phyloP scores from a whole-genome alignment of 2,797 vertebrate species.

The Sebastes iracundus region DNA sequence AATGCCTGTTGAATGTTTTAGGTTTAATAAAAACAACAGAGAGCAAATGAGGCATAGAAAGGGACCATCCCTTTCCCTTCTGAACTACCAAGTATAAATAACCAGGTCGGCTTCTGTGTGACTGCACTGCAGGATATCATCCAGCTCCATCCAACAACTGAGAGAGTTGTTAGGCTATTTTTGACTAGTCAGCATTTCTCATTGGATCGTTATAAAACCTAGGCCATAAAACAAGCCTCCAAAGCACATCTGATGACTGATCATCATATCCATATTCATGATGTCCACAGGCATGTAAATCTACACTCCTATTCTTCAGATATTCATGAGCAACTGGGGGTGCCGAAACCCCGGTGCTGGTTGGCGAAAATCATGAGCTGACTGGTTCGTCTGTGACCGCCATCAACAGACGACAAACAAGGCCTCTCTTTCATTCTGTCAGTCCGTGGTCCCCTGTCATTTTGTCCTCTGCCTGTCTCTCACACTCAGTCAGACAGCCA shows the following conservation, averaged over 20 bases:
- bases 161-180: conserved; percentile 47
- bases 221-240: conserved; percentile 31
- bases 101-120: conserved; percentile 33
- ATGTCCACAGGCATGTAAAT: conserved; percentile 42
- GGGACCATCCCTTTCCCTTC: conserved; percentile 7
- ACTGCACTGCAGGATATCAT: conserved; percentile 60
- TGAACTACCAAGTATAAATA: conserved; percentile 24
- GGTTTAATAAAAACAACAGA: conserved; percentile 1
- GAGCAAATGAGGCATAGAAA: conserved; percentile 2
- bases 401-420: conserved; percentile 53
- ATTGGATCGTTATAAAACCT: conserved; percentile 30
- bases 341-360: neutral
- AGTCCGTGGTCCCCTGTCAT: conserved; percentile 30
- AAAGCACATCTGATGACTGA: conserved; percentile 32
- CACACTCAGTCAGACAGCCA: conserved; percentile 21
- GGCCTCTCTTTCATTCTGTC: conserved; percentile 56
- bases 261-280: conserved; percentile 55
- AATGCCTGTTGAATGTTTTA: conserved; percentile 1
- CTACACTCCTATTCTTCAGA: conserved; percentile 45
- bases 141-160: conserved; percentile 40
- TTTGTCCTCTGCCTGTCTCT: conserved; percentile 44
- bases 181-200: conserved; percentile 57
- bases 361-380: conserved; percentile 49
- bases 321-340: conserved; percentile 38
- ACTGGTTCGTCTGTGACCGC: conserved; percentile 38